Conservation (phyloP, 2,888 invertebrate species). For the Luperina nickerlii region DNA sequence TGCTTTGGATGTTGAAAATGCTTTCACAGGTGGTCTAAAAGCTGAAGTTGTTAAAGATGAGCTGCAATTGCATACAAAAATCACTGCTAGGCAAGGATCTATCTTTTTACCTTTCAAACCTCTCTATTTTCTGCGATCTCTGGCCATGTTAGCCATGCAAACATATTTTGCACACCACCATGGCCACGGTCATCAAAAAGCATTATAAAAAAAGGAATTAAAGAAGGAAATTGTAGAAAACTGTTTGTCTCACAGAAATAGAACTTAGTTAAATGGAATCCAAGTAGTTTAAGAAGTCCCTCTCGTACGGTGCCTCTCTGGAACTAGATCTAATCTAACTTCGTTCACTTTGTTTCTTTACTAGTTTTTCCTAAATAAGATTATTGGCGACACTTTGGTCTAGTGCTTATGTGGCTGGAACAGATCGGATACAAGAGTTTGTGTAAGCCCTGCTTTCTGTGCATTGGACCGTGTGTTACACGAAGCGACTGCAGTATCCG, state of each 20-base stretch:
- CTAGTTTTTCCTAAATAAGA: slow-evolving; percentile 7
- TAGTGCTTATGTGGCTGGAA: slow-evolving; percentile 2
- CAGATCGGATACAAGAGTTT: not conserved
- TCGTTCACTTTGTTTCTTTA: slow-evolving; percentile 29
- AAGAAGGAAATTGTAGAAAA: not conserved
- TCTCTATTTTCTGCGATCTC: not conserved
- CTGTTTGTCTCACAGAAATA: not conserved
- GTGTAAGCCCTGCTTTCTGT: not conserved
- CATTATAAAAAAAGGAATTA: not conserved
- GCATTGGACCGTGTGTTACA: not conserved
- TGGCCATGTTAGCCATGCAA: not conserved
- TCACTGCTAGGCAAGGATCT: not conserved
- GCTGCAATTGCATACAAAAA: not conserved
- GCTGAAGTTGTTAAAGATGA: not conserved
- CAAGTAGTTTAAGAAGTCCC: slow-evolving; percentile 21
- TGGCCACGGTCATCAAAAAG: not conserved
- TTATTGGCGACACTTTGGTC: slow-evolving; percentile 42
- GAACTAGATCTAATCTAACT: slow-evolving; percentile 50
- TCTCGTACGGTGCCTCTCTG: slow-evolving; percentile 8
- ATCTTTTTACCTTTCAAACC: too few species aligned
- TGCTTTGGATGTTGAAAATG: not conserved
- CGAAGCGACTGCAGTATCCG: not conserved
- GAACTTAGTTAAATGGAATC: slow-evolving; percentile 14
- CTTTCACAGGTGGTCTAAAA: not conserved
- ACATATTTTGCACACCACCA: not conserved